Percentiles rank a stretch among this genome's conserved stretches.
Evolutionary conservation across 2,888 invertebrate genomes (phyloP).

Genomic region (Limnephilus marmoratus): DNA sequence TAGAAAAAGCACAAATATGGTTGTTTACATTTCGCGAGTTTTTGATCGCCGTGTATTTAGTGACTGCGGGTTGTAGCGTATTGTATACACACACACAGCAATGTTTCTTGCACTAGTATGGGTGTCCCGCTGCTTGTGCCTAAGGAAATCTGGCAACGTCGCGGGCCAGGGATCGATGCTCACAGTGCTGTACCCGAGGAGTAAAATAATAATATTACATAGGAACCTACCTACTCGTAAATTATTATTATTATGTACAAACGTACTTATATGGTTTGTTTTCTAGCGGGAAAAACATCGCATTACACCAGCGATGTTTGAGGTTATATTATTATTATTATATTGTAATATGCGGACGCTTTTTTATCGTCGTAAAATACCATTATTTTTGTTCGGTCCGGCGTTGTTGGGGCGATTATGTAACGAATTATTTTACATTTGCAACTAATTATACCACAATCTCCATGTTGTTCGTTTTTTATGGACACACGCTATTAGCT

Average conservation of each 20-base stretch:
- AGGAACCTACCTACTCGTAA: slow-evolving; percentile 19
- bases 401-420: slow-evolving; percentile 35
- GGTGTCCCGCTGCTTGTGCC: slow-evolving; percentile 69
- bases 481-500: slow-evolving; percentile 7
- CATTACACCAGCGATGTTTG: slow-evolving; percentile 3
- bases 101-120: slow-evolving; percentile 57
- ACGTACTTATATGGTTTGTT: slow-evolving; percentile 22
- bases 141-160: slow-evolving; percentile 65
- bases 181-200: slow-evolving; percentile 53
- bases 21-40: slow-evolving; percentile 37
- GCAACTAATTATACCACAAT: slow-evolving; percentile 4
- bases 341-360: slow-evolving; percentile 38
- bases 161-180: slow-evolving; percentile 63
- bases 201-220: slow-evolving; percentile 17
- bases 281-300: slow-evolving; percentile 42
- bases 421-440: slow-evolving; percentile 32
- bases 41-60: slow-evolving; percentile 22
- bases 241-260: slow-evolving; percentile 1
- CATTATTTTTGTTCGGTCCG: slow-evolving; percentile 21
- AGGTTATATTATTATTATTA: slow-evolving; percentile 30
- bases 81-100: background rate
- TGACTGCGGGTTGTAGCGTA: slow-evolving; percentile 15
- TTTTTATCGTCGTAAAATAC: slow-evolving; percentile 35
- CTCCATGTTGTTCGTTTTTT: slow-evolving; percentile 15
- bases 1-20: background rate